A percentile compares a stretch with the other conserved stretches of the same genome.
These are phyloP conservation scores for Zoanthus sociatus DNA, from an alignment of 92 coral and sea anemone species.

Conservation along the genomic window DNA sequence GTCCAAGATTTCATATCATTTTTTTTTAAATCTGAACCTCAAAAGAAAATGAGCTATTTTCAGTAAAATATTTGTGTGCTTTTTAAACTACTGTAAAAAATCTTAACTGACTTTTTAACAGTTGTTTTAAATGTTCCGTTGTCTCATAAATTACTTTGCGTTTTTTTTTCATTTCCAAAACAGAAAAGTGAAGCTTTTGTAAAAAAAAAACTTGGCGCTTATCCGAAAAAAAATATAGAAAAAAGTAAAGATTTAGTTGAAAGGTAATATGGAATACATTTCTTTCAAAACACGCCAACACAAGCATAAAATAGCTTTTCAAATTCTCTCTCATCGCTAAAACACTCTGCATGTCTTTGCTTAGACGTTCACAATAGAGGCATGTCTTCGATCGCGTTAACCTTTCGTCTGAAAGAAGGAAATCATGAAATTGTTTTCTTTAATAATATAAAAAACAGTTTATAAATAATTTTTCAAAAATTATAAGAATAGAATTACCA, in stretches of 20 bases:
- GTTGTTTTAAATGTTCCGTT: too few relatives aligned
- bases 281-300: not conserved
- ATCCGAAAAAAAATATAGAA: not conserved
- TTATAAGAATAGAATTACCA: slow-evolving; percentile 11
- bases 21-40: too few relatives aligned
- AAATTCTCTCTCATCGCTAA: not conserved
- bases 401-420: not conserved
- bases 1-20: too few relatives aligned
- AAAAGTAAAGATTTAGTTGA: not conserved
- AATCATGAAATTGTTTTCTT: not conserved
- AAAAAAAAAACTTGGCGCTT: not conserved
- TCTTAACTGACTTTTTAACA: too few relatives aligned
- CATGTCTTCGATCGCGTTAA: not conserved
- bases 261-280: not conserved
- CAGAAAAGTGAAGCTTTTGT: not conserved
- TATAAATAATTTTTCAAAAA: not conserved
- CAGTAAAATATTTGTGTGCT: too few relatives aligned
- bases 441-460: not conserved
- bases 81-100: too few relatives aligned
- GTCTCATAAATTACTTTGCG: not conserved
- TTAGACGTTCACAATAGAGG: not conserved
- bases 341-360: not conserved
- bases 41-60: too few relatives aligned
- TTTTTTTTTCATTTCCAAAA: too few relatives aligned
- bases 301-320: not conserved